These are phyloP conservation scores for Lepus oiostolus DNA, from an alignment of 2,797 vertebrate species.

Conservation along the genomic window DNA sequence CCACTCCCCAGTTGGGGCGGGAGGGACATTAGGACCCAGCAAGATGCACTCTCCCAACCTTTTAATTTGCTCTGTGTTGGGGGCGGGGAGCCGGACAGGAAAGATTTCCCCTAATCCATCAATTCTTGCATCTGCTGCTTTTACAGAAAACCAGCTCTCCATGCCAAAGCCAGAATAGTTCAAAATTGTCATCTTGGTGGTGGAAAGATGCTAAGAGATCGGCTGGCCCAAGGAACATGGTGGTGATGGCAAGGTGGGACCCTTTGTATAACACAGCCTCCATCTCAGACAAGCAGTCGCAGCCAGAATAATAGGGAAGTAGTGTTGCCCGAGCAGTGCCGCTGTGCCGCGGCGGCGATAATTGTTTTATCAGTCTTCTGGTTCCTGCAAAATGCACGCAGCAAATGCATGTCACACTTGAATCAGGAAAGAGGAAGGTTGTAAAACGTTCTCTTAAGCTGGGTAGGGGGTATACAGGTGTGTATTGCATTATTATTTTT, in stretches of 20 bases:
- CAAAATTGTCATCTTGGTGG: neutral
- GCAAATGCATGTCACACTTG: neutral
- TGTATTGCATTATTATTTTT: neutral
- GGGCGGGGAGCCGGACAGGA: slow-evolving; percentile 8
- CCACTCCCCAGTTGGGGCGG: neutral
- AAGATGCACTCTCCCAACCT: neutral
- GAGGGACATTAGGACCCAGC: neutral
- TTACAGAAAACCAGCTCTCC: slow-evolving; percentile 3
- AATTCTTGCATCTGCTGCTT: neutral
- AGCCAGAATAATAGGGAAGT: no score
- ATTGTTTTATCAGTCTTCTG: neutral
- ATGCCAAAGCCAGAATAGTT: neutral
- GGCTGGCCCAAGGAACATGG: neutral
- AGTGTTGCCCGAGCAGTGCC: neutral
- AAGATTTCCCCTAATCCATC: neutral
- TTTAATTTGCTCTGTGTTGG: slow-evolving; percentile 37
- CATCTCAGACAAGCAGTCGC: neutral
- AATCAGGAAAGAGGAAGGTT: neutral
- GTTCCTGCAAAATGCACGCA: neutral
- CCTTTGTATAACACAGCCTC: neutral
- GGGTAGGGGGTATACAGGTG: no score
- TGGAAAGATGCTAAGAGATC: neutral
- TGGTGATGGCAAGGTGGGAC: neutral
- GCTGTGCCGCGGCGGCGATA: neutral
- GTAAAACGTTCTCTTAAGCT: neutral